Conservation (phyloP, 2,888 invertebrate species). For the Colostygia pectinataria region DNA sequence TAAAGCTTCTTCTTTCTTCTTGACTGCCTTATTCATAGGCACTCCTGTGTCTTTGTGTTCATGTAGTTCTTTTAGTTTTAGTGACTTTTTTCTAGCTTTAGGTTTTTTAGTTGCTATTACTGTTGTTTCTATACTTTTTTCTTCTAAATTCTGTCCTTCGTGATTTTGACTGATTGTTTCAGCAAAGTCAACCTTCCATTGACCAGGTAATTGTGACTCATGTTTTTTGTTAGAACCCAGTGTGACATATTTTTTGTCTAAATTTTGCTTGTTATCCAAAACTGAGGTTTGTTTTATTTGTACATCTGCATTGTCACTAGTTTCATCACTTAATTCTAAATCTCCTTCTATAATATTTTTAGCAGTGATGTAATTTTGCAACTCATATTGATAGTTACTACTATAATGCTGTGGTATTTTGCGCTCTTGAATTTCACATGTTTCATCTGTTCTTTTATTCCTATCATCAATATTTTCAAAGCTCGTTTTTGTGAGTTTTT, state of each 20-base stretch:
- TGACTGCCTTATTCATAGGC: conserved; percentile 9
- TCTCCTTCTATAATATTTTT: conserved; percentile 60
- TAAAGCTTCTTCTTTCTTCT: conserved; percentile 6
- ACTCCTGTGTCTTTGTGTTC: conserved; percentile 32
- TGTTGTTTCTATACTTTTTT: conserved; percentile 3
- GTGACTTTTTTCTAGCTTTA: conserved; percentile 44
- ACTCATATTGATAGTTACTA: conserved; percentile 6
- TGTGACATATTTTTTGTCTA: neutral
- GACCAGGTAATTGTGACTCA: neutral
- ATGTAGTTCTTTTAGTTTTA: conserved; percentile 35
- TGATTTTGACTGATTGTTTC: conserved; percentile 2
- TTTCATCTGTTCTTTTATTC: conserved; percentile 3
- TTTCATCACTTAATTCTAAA: conserved; percentile 72
- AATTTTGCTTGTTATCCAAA: neutral
- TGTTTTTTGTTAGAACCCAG: neutral
- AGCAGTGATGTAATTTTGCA: conserved; percentile 22
- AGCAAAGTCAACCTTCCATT: neutral
- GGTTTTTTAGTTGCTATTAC: conserved; percentile 39
- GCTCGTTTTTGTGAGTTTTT: neutral
- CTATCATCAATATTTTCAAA: neutral
- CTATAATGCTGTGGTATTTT: neutral
- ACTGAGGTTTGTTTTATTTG: conserved; percentile 10
- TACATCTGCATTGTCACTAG: conserved; percentile 47
- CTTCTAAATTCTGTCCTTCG: neutral
- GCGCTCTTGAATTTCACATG: neutral